Conservation (phyloP, 2,888 invertebrate species). For the Phortica magna region DNA sequence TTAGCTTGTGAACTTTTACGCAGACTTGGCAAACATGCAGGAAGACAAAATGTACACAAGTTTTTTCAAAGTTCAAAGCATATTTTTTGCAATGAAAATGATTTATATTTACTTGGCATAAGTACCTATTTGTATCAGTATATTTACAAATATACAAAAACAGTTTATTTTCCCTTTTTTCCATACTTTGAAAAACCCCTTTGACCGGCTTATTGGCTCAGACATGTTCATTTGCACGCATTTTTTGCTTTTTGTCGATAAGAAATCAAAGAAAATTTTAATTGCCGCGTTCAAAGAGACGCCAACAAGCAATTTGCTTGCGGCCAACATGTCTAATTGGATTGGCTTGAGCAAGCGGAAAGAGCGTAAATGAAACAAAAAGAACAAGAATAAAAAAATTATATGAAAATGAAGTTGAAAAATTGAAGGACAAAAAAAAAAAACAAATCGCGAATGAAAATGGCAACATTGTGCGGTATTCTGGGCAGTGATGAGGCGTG, state of each 20-base stretch:
- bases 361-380: not conserved
- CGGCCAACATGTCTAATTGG: conserved; percentile 20
- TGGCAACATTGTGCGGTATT: not conserved
- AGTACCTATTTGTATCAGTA: too few relatives aligned
- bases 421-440: not conserved
- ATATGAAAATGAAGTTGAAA: not conserved
- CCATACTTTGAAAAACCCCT: not conserved
- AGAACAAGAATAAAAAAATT: not conserved
- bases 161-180: too few relatives aligned
- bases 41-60: conserved; percentile 11
- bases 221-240: not conserved
- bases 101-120: too few relatives aligned
- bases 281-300: conserved; percentile 22
- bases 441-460: not conserved
- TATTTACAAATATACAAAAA: too few relatives aligned
- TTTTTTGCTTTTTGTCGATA: conserved; percentile 3
- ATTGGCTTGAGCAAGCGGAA: conserved; percentile 1
- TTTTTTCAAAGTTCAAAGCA: conserved; percentile 6
- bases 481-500: not conserved
- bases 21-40: conserved; percentile 23
- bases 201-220: not conserved
- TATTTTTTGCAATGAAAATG: not conserved
- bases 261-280: conserved; percentile 24
- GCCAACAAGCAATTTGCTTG: conserved; percentile 2
- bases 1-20: conserved; percentile 24